A percentile compares a stretch with the other conserved stretches of the same genome.
These are phyloP conservation scores for Phalanger gymnotis DNA, from an alignment of 2,797 vertebrate species.

Conservation along the genomic window DNA sequence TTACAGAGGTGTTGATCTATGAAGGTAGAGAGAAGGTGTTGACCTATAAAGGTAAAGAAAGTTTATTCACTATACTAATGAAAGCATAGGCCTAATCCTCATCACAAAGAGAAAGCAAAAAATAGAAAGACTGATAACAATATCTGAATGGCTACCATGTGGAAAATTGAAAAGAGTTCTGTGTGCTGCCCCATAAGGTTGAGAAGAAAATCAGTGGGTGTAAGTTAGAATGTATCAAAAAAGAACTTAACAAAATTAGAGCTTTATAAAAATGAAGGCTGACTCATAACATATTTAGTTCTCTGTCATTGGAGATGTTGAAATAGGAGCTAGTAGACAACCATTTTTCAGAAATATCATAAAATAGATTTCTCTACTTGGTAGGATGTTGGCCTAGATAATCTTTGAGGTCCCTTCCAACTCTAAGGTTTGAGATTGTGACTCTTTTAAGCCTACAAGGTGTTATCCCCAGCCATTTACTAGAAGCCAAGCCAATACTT, in stretches of 20 bases:
- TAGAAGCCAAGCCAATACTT: not conserved
- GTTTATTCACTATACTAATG: not conserved
- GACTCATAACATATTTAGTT: not conserved
- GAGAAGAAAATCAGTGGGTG: not conserved
- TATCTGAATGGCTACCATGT: not conserved
- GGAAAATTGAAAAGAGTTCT: not conserved
- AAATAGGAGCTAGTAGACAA: not conserved
- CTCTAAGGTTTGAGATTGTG: conserved; percentile 14
- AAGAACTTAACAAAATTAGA: not conserved
- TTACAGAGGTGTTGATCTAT: not conserved
- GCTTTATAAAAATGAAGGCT: not conserved
- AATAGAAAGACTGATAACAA: not conserved
- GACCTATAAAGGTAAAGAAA: not conserved
- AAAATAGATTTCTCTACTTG: not conserved
- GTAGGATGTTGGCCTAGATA: not conserved
- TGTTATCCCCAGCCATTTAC: not conserved
- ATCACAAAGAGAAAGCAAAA: not conserved
- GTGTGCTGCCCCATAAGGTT: not conserved
- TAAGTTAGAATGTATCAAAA: not conserved
- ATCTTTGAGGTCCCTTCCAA: not conserved
- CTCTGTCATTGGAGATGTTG: not conserved
- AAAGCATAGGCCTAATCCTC: not conserved
- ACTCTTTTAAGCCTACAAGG: not conserved
- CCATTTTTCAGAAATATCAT: not conserved
- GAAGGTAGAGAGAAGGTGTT: not conserved